A percentile compares a stretch with the other conserved stretches of the same genome.
Evolutionary conservation across 2,113 vertebrate genomes (phyloP).

Genomic region (Notiomystis cincta): DNA sequence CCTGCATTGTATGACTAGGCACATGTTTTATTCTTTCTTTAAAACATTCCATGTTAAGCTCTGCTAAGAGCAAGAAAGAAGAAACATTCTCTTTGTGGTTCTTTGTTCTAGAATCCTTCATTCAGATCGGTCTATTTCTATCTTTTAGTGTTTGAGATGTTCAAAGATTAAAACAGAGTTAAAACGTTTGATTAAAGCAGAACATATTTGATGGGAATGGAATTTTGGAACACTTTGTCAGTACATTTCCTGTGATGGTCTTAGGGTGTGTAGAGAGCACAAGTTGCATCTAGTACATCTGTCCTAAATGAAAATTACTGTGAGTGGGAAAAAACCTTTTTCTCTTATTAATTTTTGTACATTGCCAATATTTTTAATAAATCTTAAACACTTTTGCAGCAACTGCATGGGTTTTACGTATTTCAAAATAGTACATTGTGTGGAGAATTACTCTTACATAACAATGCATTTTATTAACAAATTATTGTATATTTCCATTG

Average conservation of each 20-base stretch:
- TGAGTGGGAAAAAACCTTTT: fast-evolving
- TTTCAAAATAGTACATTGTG: background rate
- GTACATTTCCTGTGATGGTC: background rate
- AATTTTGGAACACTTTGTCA: background rate
- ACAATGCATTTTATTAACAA: background rate
- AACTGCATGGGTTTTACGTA: background rate
- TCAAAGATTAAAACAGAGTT: background rate
- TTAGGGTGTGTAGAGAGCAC: background rate
- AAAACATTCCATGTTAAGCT: background rate
- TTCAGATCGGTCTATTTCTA: background rate
- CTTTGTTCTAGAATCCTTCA: background rate
- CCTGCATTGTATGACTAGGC: background rate
- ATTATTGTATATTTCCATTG: background rate
- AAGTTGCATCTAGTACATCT: background rate
- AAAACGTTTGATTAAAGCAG: background rate
- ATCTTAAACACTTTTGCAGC: background rate
- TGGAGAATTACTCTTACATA: background rate
- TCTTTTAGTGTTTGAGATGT: background rate
- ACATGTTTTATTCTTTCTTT: background rate
- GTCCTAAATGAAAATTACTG: background rate
- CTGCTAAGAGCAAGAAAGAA: background rate
- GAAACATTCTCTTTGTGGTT: background rate
- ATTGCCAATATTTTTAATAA: background rate
- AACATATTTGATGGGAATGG: background rate
- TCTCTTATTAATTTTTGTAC: background rate